Conservation (phyloP, 2,113 vertebrate genomes). For the Upupa epops region DNA sequence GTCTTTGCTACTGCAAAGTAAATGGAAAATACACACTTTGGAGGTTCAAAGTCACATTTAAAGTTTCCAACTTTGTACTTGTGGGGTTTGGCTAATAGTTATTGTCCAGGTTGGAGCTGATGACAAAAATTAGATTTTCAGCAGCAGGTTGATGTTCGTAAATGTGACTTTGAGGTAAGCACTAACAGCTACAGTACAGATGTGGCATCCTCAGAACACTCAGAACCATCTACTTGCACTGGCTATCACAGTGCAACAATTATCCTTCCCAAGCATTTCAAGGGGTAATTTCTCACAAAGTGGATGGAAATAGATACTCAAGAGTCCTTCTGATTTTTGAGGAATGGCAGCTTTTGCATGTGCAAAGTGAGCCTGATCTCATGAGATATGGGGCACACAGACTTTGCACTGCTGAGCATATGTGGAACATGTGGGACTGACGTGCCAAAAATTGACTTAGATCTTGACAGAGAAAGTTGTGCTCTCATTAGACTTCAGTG, state of each 20-base stretch:
- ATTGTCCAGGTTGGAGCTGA: neutral
- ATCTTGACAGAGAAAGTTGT: neutral
- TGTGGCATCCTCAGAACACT: neutral
- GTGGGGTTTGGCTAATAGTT: neutral
- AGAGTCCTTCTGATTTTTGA: neutral
- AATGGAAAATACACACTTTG: neutral
- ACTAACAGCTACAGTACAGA: neutral
- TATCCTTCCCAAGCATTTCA: neutral
- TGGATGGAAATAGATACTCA: neutral
- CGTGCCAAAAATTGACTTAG: neutral
- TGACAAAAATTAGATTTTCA: neutral
- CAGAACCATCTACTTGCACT: neutral
- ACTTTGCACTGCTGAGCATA: neutral
- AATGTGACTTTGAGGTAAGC: neutral
- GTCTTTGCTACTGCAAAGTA: neutral
- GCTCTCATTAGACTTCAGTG: neutral
- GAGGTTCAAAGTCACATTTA: neutral
- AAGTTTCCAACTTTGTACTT: neutral
- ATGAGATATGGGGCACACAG: rapidly evolving
- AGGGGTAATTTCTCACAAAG: neutral
- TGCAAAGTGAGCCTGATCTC: neutral
- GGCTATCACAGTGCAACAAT: rapidly evolving
- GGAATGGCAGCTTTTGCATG: neutral
- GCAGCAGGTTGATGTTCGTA: neutral
- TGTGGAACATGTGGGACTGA: neutral